A percentile compares a stretch with the other conserved stretches of the same genome.
These are phyloP conservation scores for Tetrapedia diversipes DNA, from an alignment of 2,888 invertebrate species.

Conservation along the genomic window DNA sequence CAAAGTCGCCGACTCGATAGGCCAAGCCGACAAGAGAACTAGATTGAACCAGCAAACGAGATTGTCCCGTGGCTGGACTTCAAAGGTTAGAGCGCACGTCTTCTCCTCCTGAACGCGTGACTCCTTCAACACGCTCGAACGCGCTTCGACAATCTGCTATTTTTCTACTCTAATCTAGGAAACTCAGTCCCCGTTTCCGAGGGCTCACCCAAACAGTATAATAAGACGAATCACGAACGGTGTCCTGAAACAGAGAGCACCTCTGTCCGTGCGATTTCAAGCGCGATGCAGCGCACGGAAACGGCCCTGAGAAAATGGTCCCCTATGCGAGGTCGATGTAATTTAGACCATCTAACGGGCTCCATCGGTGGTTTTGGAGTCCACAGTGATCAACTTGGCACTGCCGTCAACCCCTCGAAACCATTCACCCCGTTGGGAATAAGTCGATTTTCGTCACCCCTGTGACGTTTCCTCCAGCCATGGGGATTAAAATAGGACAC, in stretches of 20 bases:
- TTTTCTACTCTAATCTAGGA: constrained; percentile 57
- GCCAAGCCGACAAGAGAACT: background rate
- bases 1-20: background rate
- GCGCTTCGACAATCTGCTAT: constrained; percentile 61
- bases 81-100: no score
- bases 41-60: background rate
- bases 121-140: background rate
- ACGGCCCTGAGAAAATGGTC: background rate
- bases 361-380: constrained; percentile 9
- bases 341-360: constrained; percentile 11
- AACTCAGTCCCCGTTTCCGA: background rate
- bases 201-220: background rate
- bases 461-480: constrained; percentile 23
- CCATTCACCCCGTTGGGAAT: constrained; percentile 19
- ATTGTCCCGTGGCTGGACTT: no score
- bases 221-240: background rate
- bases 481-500: constrained; percentile 30
- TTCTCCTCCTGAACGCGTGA: constrained; percentile 10
- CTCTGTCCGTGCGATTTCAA: background rate
- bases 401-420: constrained; percentile 18
- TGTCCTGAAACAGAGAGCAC: background rate
- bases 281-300: background rate
- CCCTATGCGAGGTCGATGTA: background rate
- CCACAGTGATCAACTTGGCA: constrained; percentile 46
- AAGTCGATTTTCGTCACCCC: background rate